A percentile compares a stretch with the other conserved stretches of the same genome.
These are phyloP conservation scores for Heliocidaris tuberculata DNA, from an alignment of 35 echinoderm and acorn worm genomes.

Conservation along the genomic window DNA sequence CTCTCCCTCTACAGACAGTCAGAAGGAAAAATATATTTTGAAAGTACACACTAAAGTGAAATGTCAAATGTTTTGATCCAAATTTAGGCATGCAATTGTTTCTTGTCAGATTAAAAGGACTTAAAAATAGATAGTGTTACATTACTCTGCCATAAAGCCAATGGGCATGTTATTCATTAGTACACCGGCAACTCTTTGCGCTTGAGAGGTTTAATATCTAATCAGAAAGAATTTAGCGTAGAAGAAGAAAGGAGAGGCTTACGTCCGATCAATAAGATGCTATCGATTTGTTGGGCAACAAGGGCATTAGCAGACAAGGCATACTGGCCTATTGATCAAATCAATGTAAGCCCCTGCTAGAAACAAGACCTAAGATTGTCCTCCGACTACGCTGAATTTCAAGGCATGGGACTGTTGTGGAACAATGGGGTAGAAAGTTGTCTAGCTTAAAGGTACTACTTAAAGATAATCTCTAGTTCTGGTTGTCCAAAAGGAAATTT, in stretches of 20 bases:
- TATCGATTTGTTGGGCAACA: slow-evolving; percentile 49
- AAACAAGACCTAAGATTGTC: background rate
- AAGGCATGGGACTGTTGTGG: background rate
- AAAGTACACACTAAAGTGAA: too few relatives aligned
- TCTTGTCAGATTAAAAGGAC: too few relatives aligned
- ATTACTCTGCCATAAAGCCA: background rate
- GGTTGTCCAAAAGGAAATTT: too few relatives aligned
- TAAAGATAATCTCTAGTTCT: background rate
- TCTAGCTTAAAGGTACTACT: background rate
- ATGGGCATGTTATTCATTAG: background rate
- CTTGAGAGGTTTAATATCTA: slow-evolving; percentile 26
- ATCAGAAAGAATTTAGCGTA: slow-evolving; percentile 30
- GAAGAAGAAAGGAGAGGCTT: slow-evolving; percentile 32
- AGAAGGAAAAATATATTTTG: too few relatives aligned
- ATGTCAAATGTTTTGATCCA: too few relatives aligned
- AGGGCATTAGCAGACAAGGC: slow-evolving; percentile 37
- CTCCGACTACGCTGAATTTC: background rate
- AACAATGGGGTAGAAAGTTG: background rate
- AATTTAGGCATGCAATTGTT: too few relatives aligned
- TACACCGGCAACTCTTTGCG: background rate
- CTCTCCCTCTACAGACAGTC: too few relatives aligned
- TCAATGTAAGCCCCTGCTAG: slow-evolving; percentile 36
- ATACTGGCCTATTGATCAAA: background rate
- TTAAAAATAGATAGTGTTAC: too few relatives aligned
- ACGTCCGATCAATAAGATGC: background rate